phyloP scores from a whole-genome alignment of 2,888 invertebrate genomes.

The Eupithecia pulchellata region DNA sequence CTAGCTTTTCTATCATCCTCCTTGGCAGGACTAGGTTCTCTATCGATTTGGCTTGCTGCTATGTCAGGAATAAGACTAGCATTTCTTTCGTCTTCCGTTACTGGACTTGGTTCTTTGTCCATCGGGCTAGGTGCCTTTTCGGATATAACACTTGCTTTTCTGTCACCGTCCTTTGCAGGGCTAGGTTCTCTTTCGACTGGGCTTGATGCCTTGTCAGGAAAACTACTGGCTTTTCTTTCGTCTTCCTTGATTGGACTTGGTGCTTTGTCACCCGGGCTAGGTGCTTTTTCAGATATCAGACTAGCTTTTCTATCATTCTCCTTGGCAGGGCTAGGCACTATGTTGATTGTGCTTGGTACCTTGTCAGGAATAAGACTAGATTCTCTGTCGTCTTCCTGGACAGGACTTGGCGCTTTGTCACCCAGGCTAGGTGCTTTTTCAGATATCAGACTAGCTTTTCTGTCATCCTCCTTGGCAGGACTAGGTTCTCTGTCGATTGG shows the following conservation, averaged over 20 bases:
- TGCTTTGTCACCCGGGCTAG: conserved; percentile 7
- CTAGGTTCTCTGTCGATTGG: neutral
- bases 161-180: conserved; percentile 17
- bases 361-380: conserved; percentile 14
- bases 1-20: conserved; percentile 28
- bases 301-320: conserved; percentile 22
- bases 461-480: conserved; percentile 1
- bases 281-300: conserved; percentile 18
- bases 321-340: conserved; percentile 8
- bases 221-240: conserved; percentile 4
- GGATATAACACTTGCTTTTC: neutral
- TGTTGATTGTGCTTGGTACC: conserved; percentile 16
- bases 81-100: conserved; percentile 16
- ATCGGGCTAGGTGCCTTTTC: neutral
- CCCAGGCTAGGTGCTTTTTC: neutral
- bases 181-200: neutral
- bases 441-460: conserved; percentile 20
- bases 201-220: conserved; percentile 13
- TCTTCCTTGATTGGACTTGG: conserved; percentile 12
- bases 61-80: conserved; percentile 17
- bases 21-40: conserved; percentile 26
- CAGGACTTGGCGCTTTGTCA: conserved; percentile 2
- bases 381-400: neutral
- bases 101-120: neutral
- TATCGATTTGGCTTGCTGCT: neutral